Evolutionary conservation across 2,113 vertebrate genomes (phyloP), one percentile per base, ranked within the genome.

Genomic region (Microtus ochrogaster): DNA sequence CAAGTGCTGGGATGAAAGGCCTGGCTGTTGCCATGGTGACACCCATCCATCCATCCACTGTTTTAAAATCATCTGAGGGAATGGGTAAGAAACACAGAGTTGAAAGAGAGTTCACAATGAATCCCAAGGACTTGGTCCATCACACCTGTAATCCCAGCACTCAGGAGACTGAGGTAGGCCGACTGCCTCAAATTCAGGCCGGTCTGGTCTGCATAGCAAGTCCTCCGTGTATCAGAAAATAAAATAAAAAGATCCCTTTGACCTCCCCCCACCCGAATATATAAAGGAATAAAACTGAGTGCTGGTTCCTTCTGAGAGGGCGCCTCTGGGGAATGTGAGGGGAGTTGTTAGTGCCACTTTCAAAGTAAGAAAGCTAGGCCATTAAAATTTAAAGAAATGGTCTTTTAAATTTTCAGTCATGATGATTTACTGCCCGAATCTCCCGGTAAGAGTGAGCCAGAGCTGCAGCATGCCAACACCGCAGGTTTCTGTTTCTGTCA

Each of bases 401-500:
- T 92, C n/a, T 73, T 97, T 93, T 58, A 82, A 82, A 66, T n/a
- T 92, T 93, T 76, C 49, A 70, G 70, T 92, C 66, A 44, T 92
- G 90, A 41, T 92, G 92, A 97, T 96, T 96, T 97, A 97, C 92
- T 39, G 68, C 81, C 44, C 12, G 22, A 58, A n/a, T 93, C 85
- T 95, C 84, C 87, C 72, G 2, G 0, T 36, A 52, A 85, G 58
- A 94, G 81, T 36, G 63, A 24, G 63, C n/a, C 41, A 13, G 90
- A 36, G 63, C 47, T 30, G 11, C 2, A 28, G 90, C 28, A 55
- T 26, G 97, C 94, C 97, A 95, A 5, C 91, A 82, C 28, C 92
- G 30, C 61, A 0, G n/a, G 36, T 82, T 84, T 78, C 95, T 47
- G 90, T 47, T 81, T 95, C 92, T 61, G 96, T 97, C 97, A 97